Conservation (phyloP, 2,797 vertebrate genomes). For the Cephalopachus bancanus region DNA sequence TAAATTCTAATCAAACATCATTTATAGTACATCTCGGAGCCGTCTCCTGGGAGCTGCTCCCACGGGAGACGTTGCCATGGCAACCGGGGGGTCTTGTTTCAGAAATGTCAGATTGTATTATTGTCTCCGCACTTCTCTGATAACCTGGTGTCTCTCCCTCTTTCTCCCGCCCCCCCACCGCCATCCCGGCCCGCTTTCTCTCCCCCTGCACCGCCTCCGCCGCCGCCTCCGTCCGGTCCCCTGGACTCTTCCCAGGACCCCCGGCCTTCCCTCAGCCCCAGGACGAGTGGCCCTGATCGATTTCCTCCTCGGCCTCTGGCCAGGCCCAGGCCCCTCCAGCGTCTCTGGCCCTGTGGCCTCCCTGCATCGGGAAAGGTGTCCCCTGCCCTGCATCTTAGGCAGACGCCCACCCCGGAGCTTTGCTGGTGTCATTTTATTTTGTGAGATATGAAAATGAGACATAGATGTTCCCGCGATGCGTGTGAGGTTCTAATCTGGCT, state of each 20-base stretch:
- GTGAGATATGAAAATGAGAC: conserved; percentile 83
- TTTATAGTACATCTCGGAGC: conserved; percentile 96
- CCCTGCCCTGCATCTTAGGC: not conserved
- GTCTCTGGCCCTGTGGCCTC: conserved; percentile 58
- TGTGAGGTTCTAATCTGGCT: conserved; percentile 46
- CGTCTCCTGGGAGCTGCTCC: conserved; percentile 94
- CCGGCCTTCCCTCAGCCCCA: not conserved
- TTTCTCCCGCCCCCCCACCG: conserved; percentile 71
- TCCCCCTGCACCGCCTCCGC: conserved; percentile 35
- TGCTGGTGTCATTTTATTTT: conserved; percentile 69
- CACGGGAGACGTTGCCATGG: conserved; percentile 97
- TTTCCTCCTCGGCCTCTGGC: conserved; percentile 13
- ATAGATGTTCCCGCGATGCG: conserved; percentile 69
- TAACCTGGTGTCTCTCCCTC: conserved; percentile 92
- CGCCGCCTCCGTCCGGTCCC: not conserved
- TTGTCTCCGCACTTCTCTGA: conserved; percentile 99
- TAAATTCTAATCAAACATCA: conserved; percentile 99
- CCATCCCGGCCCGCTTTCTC: conserved; percentile 51
- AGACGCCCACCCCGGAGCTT: conserved; percentile 67
- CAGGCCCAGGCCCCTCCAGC: not conserved
- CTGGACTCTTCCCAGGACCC: conserved; percentile 21
- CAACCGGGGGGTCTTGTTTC: conserved; percentile 99
- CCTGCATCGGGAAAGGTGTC: conserved; percentile 62
- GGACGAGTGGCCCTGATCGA: conserved; percentile 50
- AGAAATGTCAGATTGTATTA: conserved; percentile 99